Evolutionary conservation across 2,113 vertebrate species (phyloP).

Genomic region (Tursiops truncatus): DNA sequence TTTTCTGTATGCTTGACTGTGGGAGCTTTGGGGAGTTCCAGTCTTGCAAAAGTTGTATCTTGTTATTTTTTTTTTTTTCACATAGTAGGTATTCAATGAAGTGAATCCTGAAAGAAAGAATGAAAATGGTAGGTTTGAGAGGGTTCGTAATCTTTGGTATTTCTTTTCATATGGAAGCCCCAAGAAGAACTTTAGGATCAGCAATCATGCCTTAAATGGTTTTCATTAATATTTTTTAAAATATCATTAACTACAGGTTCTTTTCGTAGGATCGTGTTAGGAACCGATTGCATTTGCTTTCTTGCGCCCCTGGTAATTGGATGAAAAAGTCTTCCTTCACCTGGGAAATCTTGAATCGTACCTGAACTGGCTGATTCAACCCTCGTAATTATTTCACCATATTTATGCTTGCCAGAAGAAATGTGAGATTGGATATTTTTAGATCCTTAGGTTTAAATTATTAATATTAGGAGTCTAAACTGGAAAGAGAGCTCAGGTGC

Average conservation of each 20-base stretch:
- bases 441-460: constrained; percentile 28
- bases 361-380: background rate
- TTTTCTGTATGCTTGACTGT: background rate
- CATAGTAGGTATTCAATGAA: background rate
- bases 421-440: constrained; percentile 48
- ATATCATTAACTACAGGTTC: background rate
- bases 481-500: background rate
- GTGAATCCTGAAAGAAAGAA: background rate
- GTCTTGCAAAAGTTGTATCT: background rate
- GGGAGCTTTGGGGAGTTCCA: background rate
- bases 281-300: background rate
- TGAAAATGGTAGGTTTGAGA: accelerated
- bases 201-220: background rate
- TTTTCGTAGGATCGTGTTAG: background rate
- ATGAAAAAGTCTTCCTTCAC: constrained; percentile 17
- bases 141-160: background rate
- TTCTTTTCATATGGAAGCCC: background rate
- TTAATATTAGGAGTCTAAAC: constrained; percentile 22
- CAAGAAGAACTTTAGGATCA: background rate
- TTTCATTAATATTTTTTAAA: background rate
- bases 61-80: background rate
- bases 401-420: constrained; percentile 50
- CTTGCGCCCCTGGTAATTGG: background rate
- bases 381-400: constrained; percentile 34
- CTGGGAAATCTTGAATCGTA: constrained; percentile 6